Percentiles rank a stretch among this genome's conserved stretches.
phyloP scores from a whole-genome alignment of 2,113 vertebrate species.

The Lophius piscatorius region DNA sequence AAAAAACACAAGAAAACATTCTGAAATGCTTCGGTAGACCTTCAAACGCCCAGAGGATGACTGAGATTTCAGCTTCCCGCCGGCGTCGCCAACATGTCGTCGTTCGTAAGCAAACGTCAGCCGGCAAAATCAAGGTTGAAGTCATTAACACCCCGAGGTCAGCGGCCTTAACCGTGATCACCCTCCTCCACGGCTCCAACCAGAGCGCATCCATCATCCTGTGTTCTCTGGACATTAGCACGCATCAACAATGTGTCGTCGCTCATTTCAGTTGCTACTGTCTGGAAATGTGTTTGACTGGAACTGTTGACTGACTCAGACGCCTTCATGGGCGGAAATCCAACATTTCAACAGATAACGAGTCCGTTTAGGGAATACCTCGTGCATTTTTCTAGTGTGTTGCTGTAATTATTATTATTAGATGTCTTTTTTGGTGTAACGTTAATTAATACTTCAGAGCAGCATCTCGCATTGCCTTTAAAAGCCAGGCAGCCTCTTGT shows the following conservation, averaged over 20 bases:
- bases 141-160: slow-evolving; percentile 38
- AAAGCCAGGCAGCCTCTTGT: too few species aligned
- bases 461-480: too few species aligned
- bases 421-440: too few species aligned
- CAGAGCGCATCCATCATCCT: slow-evolving; percentile 35
- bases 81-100: slow-evolving; percentile 12
- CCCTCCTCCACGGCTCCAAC: slow-evolving; percentile 33
- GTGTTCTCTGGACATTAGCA: slow-evolving; percentile 27
- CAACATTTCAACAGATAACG: not conserved
- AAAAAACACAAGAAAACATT: not conserved
- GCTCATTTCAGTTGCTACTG: slow-evolving; percentile 16
- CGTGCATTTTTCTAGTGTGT: too few species aligned
- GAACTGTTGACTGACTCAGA: slow-evolving; percentile 17
- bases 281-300: slow-evolving; percentile 38
- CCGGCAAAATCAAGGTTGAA: slow-evolving; percentile 47
- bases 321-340: slow-evolving; percentile 1
- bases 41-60: slow-evolving; percentile 21
- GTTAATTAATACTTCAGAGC: too few species aligned
- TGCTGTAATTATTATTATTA: too few species aligned
- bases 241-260: slow-evolving; percentile 10
- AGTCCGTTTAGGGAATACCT: too few species aligned
- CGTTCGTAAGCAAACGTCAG: slow-evolving; percentile 36
- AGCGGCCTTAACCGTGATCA: slow-evolving; percentile 46
- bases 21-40: slow-evolving; percentile 6
- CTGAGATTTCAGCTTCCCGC: slow-evolving; percentile 30